Percentiles rank a stretch among this genome's conserved stretches.
These are phyloP conservation scores for Vulpes vulpes DNA, from an alignment of 2,113 vertebrate genomes.

Conservation along the genomic window DNA sequence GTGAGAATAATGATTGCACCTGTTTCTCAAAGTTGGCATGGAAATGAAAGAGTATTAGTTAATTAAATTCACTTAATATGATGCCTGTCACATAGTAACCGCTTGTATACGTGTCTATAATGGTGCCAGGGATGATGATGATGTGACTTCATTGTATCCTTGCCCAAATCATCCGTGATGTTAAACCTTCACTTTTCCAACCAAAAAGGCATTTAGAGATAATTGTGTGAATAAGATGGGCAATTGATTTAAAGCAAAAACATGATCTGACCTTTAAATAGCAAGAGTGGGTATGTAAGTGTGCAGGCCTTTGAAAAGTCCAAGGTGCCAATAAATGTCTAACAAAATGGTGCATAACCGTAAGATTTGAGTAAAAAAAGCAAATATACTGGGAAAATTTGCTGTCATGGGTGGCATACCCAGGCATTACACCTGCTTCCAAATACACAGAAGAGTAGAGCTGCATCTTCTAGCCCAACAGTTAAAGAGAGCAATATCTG, in stretches of 20 bases:
- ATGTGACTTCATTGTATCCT: not conserved
- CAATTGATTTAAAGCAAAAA: not conserved
- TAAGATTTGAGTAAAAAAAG: not conserved
- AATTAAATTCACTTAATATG: not conserved
- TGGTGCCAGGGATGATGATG: not conserved
- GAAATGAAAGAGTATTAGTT: not conserved
- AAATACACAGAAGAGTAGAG: not conserved
- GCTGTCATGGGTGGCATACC: not conserved
- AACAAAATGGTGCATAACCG: not conserved
- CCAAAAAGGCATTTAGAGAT: not conserved
- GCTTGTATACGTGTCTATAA: not conserved
- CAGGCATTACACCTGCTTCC: not conserved
- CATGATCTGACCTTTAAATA: not conserved
- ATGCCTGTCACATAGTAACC: not conserved
- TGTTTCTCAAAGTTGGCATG: not conserved
- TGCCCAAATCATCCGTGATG: not conserved
- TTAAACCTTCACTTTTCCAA: not conserved
- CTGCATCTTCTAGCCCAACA: rapidly evolving
- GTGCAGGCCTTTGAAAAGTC: conserved; percentile 31
- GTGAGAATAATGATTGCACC: not conserved
- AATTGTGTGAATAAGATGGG: not conserved
- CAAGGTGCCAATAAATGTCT: not conserved
- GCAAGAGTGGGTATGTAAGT: not conserved
- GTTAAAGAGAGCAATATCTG: not conserved
- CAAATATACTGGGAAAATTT: not conserved